Evolutionary conservation across 2,113 vertebrate genomes (phyloP).

Genomic region (Alexandromys fortis): DNA sequence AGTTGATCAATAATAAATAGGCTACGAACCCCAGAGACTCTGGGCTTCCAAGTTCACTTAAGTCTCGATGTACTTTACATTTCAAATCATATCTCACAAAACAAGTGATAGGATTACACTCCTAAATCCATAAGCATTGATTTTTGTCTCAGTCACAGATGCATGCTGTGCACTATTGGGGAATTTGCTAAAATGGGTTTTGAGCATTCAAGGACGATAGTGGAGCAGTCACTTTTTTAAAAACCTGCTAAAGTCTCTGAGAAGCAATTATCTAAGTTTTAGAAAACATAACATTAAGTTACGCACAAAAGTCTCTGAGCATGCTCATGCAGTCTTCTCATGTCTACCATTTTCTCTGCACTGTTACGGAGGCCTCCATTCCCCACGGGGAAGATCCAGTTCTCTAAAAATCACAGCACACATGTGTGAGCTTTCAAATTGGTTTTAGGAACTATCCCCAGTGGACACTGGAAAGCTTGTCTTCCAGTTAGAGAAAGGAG

Average conservation of each 20-base stretch:
- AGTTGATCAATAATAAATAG: slow-evolving; percentile 84
- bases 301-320: neutral
- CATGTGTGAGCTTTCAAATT: slow-evolving; percentile 74
- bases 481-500: slow-evolving; percentile 78
- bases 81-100: slow-evolving; percentile 89
- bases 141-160: slow-evolving; percentile 87
- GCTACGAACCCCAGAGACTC: slow-evolving; percentile 84
- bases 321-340: neutral
- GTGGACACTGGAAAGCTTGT: slow-evolving; percentile 60
- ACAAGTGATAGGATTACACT: slow-evolving; percentile 89
- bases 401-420: slow-evolving; percentile 74
- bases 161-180: slow-evolving; percentile 81
- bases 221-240: slow-evolving; percentile 56
- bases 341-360: neutral
- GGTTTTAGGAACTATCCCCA: slow-evolving; percentile 66
- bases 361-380: slow-evolving; percentile 2
- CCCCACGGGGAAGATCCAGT: slow-evolving; percentile 36
- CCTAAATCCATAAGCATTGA: slow-evolving; percentile 91
- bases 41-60: slow-evolving; percentile 87
- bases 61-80: slow-evolving; percentile 89
- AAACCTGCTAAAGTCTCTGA: slow-evolving; percentile 71
- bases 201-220: slow-evolving; percentile 74
- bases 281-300: slow-evolving; percentile 65
- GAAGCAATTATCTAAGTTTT: slow-evolving; percentile 58
- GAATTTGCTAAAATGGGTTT: slow-evolving; percentile 85